A percentile compares a stretch with the other conserved stretches of the same genome.
Conservation (phyloP, 2,888 invertebrate species). For the Sympetrum striolatum region DNA sequence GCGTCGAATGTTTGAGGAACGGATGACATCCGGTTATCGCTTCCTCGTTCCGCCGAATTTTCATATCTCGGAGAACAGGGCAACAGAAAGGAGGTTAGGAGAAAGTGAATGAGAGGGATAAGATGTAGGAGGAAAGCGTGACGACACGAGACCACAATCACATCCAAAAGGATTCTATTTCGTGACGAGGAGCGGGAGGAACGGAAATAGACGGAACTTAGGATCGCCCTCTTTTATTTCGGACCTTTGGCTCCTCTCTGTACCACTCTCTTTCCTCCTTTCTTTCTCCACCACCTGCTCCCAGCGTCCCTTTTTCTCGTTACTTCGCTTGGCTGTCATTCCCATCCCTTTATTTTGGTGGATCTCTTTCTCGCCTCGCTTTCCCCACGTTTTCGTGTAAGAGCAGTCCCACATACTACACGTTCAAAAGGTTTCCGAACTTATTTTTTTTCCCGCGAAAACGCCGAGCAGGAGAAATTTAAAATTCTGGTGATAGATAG, state of each 20-base stretch:
- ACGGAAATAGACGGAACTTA: slow-evolving; percentile 6
- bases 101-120: neutral
- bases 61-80: neutral
- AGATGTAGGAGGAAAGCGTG: neutral
- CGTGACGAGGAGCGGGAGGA: neutral
- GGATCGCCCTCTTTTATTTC: neutral
- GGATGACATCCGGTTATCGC: neutral
- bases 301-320: neutral
- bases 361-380: too few species aligned
- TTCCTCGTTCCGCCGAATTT: neutral
- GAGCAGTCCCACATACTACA: too few species aligned
- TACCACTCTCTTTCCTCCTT: neutral
- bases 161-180: neutral
- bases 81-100: neutral
- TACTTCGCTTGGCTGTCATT: too few species aligned
- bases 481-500: too few species aligned
- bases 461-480: too few species aligned
- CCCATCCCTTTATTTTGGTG: too few species aligned
- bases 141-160: neutral
- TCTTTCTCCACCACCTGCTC: neutral
- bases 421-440: too few species aligned
- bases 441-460: too few species aligned
- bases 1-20: neutral
- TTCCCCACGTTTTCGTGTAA: too few species aligned
- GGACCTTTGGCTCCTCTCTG: neutral